Base-by-base conservation (phyloP, 2,797 vertebrate species). In the Onychomys arenicola region DNA sequence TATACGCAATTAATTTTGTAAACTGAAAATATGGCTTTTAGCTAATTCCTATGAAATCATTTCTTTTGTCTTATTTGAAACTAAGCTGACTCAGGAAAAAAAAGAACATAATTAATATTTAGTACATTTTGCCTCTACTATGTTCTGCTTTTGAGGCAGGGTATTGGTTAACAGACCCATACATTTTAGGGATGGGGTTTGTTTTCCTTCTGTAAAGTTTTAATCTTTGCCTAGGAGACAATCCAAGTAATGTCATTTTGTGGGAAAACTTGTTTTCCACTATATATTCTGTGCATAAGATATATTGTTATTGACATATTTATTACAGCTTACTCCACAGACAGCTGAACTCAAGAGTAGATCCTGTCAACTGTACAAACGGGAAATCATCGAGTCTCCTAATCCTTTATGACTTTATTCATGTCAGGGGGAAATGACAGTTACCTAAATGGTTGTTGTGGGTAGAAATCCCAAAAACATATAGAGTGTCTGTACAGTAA, bases 1-100 rank as follows among this genome's bases (percentile, higher is more conserved):
- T 89, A 78, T 71, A 49, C 52, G 57, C 78, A 91, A 88, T 96
- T 71, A 92, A 77, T 95, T 96, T 95, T 83, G n/a, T 90, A 92
- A 78, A 80, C 32, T 87, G 25, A 61, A 57, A 46, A 43, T 27
- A 52, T 43, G 16, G 16, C 25, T 92, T 76, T 90, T 55, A 63
- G 59, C n/a, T 82, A 63, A 94, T 94, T 77, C 5, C 9, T 78
- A 6, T 55, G 11, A 27, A 94, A 57, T 93, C 71, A 61, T 84
- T 65, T 78, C 14, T 61, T 91, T 77, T 77, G 78, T 91, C 27
- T 25, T 71, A 69, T 89, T 52, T 94, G 57, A 97, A 89, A 49
- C 7, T n/a, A 43, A 5, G 16, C 6, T 95, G 32, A 83, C 82
- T 32, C 21, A 93, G 81, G 52, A 12, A 89, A 87, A 27, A 19